Conservation (phyloP, 2,797 vertebrate genomes). For the Yasuhikotakia modesta region DNA sequence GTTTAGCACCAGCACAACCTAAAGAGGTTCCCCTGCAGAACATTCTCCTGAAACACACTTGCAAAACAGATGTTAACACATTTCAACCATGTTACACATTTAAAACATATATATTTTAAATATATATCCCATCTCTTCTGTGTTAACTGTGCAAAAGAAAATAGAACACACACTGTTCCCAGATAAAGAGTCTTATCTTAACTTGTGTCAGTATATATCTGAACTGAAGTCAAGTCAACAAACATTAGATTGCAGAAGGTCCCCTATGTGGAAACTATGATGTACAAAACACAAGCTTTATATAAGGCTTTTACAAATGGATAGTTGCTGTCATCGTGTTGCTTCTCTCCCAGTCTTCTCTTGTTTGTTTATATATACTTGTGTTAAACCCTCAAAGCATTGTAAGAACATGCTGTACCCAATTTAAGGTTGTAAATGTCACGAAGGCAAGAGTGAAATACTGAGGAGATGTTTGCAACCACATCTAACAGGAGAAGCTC, state of each 20-base stretch:
- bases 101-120: too few species aligned
- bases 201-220: too few species aligned
- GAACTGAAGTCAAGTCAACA: not conserved
- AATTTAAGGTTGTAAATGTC: slow-evolving; percentile 14
- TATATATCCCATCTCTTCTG: too few species aligned
- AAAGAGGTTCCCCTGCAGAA: not conserved
- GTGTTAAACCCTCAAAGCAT: slow-evolving; percentile 13
- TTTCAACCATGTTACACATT: too few species aligned
- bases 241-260: not conserved
- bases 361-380: slow-evolving; percentile 22
- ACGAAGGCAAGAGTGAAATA: not conserved
- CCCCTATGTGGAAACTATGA: not conserved
- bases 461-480: slow-evolving; percentile 5
- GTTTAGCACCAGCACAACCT: not conserved
- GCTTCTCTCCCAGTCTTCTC: not conserved
- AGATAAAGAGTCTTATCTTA: too few species aligned
- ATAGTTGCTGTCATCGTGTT: not conserved
- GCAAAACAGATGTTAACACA: not conserved
- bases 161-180: too few species aligned
- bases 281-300: not conserved
- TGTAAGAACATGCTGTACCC: slow-evolving; percentile 46
- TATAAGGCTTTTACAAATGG: not conserved
- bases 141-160: not conserved
- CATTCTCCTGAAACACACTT: too few species aligned
- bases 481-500: slow-evolving; percentile 24